A percentile compares a stretch with the other conserved stretches of the same genome.
These are phyloP conservation scores for Sacculina carcini DNA, from an alignment of 2,888 invertebrate genomes.

Conservation along the genomic window DNA sequence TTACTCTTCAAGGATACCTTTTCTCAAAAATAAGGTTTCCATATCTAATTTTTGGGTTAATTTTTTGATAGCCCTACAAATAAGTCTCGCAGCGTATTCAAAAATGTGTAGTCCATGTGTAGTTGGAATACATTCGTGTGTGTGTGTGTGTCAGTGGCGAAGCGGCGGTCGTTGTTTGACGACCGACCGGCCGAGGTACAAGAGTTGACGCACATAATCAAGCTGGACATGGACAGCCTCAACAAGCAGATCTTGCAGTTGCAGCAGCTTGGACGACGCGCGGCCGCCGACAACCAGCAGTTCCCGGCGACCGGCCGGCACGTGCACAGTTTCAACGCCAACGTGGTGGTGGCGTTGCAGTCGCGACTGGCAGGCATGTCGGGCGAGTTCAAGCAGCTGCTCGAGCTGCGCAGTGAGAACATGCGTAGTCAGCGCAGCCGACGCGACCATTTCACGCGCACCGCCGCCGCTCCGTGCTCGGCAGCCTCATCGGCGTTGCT, in stretches of 20 bases:
- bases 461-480: conserved; percentile 31
- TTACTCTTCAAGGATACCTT: too few relatives aligned
- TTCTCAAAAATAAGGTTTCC: too few relatives aligned
- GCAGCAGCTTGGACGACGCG: conserved; percentile 18
- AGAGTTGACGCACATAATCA: conserved; percentile 86
- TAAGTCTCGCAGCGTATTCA: conserved; percentile 1
- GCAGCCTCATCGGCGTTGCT: conserved; percentile 32
- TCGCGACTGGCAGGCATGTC: conserved; percentile 91
- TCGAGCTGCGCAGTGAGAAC: conserved; percentile 90
- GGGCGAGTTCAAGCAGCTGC: conserved; percentile 84
- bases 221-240: conserved; percentile 75
- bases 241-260: conserved; percentile 86
- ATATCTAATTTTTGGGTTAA: too few relatives aligned
- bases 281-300: too few relatives aligned
- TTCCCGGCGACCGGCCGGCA: conserved; percentile 38
- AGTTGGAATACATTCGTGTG: conserved; percentile 8
- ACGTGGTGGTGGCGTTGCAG: conserved; percentile 70
- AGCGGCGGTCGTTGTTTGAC: conserved; percentile 85
- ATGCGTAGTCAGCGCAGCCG: conserved; percentile 79
- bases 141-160: conserved; percentile 46
- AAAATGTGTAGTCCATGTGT: conserved; percentile 4
- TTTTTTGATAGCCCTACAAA: neutral
- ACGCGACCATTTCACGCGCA: conserved; percentile 67
- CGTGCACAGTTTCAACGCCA: conserved; percentile 69
- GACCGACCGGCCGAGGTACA: conserved; percentile 89